Conservation (phyloP, 2,113 vertebrate genomes). For the Syngnathoides biaculeatus region DNA sequence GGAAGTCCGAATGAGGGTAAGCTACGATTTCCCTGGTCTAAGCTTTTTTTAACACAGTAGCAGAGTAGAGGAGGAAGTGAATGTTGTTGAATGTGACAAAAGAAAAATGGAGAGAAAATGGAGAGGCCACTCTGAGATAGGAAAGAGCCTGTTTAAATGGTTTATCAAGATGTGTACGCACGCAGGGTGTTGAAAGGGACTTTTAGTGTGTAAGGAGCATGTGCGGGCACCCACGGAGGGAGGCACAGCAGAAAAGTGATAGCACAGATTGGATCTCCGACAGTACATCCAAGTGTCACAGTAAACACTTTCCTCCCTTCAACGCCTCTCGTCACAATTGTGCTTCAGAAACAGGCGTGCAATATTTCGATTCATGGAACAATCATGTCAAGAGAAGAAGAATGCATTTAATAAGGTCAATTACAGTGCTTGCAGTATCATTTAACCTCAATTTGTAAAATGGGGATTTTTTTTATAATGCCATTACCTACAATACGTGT, state of each 20-base stretch:
- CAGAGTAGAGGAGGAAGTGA: conserved; percentile 26
- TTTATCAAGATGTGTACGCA: conserved; percentile 17
- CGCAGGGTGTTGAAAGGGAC: neutral
- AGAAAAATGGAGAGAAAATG: neutral
- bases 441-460: neutral
- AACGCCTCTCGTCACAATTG: conserved; percentile 2
- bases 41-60: conserved; percentile 61
- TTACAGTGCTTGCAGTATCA: neutral
- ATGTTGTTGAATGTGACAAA: neutral
- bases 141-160: conserved; percentile 14
- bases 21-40: conserved; percentile 63
- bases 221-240: conserved; percentile 23
- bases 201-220: neutral
- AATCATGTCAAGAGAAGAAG: neutral
- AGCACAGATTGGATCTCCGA: conserved; percentile 34
- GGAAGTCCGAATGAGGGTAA: conserved; percentile 45
- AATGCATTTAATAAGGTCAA: neutral
- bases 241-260: conserved; percentile 24
- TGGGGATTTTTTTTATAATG: neutral
- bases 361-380: neutral
- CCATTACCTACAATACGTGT: too few relatives aligned
- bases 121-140: neutral
- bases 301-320: neutral
- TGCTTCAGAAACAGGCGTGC: too few relatives aligned
- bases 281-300: conserved; percentile 23